phyloP scores from a whole-genome alignment of 2,888 invertebrate species.

The Drosophila cyrtoloma region DNA sequence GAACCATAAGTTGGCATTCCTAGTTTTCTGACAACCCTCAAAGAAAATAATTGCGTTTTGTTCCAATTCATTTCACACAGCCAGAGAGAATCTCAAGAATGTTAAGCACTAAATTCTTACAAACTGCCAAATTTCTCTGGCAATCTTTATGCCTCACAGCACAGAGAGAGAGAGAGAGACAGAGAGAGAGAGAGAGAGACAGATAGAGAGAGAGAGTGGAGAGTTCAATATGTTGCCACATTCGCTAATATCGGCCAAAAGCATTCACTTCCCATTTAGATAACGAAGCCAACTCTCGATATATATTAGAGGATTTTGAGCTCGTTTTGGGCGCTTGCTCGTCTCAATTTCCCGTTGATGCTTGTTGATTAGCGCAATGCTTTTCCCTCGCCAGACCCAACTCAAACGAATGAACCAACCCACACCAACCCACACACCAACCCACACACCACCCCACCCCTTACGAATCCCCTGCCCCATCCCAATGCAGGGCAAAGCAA shows the following conservation, averaged over 20 bases:
- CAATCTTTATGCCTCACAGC: conserved; percentile 4
- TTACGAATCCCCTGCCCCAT: background rate
- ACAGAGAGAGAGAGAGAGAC: background rate
- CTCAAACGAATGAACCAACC: conserved; percentile 18
- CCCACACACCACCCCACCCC: background rate
- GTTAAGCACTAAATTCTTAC: conserved; percentile 8
- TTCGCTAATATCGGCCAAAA: conserved; percentile 11
- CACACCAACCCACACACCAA: background rate
- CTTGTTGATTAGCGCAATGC: conserved; percentile 69
- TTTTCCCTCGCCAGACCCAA: conserved; percentile 28
- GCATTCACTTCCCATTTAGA: conserved; percentile 31
- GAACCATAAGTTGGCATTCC: background rate
- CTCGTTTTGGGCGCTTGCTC: conserved; percentile 15
- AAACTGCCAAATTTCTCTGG: background rate
- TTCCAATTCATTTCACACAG: conserved; percentile 5
- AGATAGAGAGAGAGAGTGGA: no score
- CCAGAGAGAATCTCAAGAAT: background rate
- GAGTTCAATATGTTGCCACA: background rate
- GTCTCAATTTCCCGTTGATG: conserved; percentile 70
- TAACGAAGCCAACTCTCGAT: conserved; percentile 18
- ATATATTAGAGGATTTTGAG: conserved; percentile 27
- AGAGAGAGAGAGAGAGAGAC: no score
- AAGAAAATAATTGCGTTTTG: background rate
- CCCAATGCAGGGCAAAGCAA: background rate
- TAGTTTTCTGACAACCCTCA: background rate